Evolutionary conservation across 2,113 vertebrate genomes (phyloP).

Genomic region (Oophaga pumilio): DNA sequence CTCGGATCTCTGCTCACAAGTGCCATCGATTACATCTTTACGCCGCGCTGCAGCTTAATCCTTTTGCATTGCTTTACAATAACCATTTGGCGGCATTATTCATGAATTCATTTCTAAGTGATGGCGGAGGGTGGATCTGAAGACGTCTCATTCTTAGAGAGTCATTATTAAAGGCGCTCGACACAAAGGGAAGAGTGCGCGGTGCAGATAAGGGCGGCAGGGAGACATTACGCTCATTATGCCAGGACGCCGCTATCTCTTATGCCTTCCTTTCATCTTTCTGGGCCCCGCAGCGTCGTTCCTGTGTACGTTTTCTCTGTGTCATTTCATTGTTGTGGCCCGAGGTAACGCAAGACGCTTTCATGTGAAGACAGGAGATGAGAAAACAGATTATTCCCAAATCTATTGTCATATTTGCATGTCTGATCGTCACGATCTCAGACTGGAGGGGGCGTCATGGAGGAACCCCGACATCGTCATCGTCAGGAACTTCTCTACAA

Average conservation of each 20-base stretch:
- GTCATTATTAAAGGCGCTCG: slow-evolving; percentile 27
- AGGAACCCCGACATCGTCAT: not conserved
- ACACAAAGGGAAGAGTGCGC: slow-evolving; percentile 30
- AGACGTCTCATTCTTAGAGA: slow-evolving; percentile 41
- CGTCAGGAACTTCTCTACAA: not conserved
- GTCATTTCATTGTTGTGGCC: slow-evolving; percentile 39
- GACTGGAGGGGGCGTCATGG: not conserved
- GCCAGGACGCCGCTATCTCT: slow-evolving; percentile 21
- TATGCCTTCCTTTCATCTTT: slow-evolving; percentile 40
- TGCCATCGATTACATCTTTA: not conserved
- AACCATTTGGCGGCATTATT: slow-evolving; percentile 36
- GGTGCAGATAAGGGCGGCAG: slow-evolving; percentile 21
- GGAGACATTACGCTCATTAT: slow-evolving; percentile 40
- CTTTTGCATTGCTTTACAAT: slow-evolving; percentile 22
- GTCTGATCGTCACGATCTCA: not conserved
- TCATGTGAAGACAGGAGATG: slow-evolving; percentile 4
- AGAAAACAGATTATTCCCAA: not conserved
- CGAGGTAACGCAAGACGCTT: slow-evolving; percentile 30
- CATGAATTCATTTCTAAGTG: slow-evolving; percentile 30
- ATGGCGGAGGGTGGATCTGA: slow-evolving; percentile 25
- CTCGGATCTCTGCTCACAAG: not conserved
- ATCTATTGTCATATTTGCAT: slow-evolving; percentile 8
- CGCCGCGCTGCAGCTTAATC: not conserved
- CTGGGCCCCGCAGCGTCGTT: slow-evolving; percentile 17
- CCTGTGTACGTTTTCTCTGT: slow-evolving; percentile 28